Conservation (phyloP, 2,797 vertebrate species). For the Antrozous pallidus region DNA sequence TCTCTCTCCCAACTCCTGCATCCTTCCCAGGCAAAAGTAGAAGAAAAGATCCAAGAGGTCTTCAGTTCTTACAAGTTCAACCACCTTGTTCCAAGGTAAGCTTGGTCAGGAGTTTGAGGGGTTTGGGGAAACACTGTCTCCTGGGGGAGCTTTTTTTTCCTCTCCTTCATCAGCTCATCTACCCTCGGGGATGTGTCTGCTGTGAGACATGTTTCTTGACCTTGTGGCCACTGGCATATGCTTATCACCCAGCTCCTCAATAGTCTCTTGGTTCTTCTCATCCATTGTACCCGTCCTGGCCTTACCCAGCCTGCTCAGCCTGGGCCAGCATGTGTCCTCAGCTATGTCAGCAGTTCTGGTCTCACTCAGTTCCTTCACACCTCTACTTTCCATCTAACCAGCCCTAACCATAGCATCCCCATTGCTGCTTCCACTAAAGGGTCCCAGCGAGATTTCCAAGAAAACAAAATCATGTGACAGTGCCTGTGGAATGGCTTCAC, state of each 20-base stretch:
- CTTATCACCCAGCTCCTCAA: not conserved
- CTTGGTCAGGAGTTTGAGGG: not conserved
- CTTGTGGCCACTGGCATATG: not conserved
- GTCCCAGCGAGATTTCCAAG: not conserved
- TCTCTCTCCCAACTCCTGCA: constrained; percentile 79
- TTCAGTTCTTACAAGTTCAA: constrained; percentile 89
- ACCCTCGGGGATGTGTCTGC: not conserved
- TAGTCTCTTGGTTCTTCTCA: not conserved
- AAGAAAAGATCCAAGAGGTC: constrained; percentile 90
- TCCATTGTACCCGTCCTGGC: not conserved
- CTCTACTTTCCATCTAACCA: not conserved
- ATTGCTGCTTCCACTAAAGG: not conserved
- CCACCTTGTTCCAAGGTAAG: constrained; percentile 81
- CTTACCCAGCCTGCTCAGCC: not conserved
- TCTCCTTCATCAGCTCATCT: not conserved
- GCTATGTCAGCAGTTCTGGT: not conserved
- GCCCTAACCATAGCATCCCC: not conserved
- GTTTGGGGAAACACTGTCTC: not conserved
- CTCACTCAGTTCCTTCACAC: no score
- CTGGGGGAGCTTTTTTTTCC: not conserved
- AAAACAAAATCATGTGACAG: not conserved
- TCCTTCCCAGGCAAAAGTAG: constrained; percentile 90
- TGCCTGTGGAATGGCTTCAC: not conserved
- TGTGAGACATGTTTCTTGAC: not conserved
- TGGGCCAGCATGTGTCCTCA: fast-evolving